Evolutionary conservation across 2,888 invertebrate genomes (phyloP), one percentile per base, ranked within the genome.

Genomic region (Harmothoe impar): DNA sequence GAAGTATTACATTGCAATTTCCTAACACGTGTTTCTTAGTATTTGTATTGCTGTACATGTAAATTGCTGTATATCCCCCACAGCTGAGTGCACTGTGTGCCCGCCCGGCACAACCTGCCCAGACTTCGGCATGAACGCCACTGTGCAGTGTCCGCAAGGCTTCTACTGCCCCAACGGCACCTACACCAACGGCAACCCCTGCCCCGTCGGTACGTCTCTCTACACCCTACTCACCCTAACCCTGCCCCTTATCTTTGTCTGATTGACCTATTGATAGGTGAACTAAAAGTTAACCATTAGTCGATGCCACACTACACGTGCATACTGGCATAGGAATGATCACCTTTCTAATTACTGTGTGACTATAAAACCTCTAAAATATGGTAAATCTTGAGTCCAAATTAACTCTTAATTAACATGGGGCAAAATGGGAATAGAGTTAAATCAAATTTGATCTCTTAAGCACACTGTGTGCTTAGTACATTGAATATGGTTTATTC

Each of bases 161-260:
- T 93, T 94, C 92, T 95, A 94, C 92, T 95, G 95, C 92, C 93
- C 93, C 12, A 94, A 94, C 89, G 95, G 94, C n/a, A 95, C 95
- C 35, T 91, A 89, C 25, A 93, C 94, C 89, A 92, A 94, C 91
- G 95, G 95, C 15, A 91, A 91, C n/a, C 94, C 94, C 12, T 95
- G 95, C 92, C 94, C 94, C 15, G 90, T 93, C 29, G 95, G 95
- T 94, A 92, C 91, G 93, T 91, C 20, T 20, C 54, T 20, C 12
- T 15, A 54, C 12, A 54, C 54, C 54, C 54, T 54, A 54, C 20
- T n/a, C 43, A 7, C 43, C 3, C 5, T 43, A 43, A 43, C 43
- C 20, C 20, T 3, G 54, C 10, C 54, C 54, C 12, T 52, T 52
- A 17, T 52, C 17, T n/a, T 15, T 52, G 17, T 15, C 10, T 52